Base-by-base conservation (phyloP, 2,113 vertebrate genomes). In the Xyrauchen texanus region DNA sequence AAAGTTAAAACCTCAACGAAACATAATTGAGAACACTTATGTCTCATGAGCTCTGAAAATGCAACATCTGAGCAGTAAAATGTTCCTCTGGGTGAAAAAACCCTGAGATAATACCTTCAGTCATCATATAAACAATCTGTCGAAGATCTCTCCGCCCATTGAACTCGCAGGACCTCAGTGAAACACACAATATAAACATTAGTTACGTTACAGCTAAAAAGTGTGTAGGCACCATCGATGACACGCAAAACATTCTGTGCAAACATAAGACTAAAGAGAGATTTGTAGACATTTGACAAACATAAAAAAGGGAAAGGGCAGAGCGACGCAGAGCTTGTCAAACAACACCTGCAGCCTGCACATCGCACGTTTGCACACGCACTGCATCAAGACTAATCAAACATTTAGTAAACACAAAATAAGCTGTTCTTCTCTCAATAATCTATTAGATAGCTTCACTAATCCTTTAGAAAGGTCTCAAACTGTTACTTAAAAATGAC, bases 251-350 rank as follows among this genome's bases (percentile, higher is more conserved):
- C 42, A 46, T 53, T 45, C 55, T 44, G 51, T 42, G 15, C 53
- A 68, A 44, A n/a, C 67, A 82, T 79, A 77, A 68, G 84, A 87
- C 81, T 84, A 79, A 79, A 57, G 70, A 83, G 81, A 90, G 90
- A 90, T 90, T 87, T 91, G 87, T 21, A 81, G 81, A 83, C 85
- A 83, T 91, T 88, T 90, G 47, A 88, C 85, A 90, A 88, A 88
- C 83, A 88, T 77, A 84, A 64, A 67, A 44, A 53, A 74, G 80
- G 78, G 61, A 82, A 69, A 57, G 64, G 76, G n/a, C 85, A 87
- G 83, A 70, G 84, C 82, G 63, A 68, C 52, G 78, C 45, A 78
- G 69, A 89, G 84, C 85, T 88, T 88, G 87, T 91, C 88, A 87
- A 88, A 85, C 86, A 85, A 77, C 86, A 87, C 84, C 85, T 90